Base-by-base conservation (phyloP, 2,888 invertebrate genomes). In the Cinara cedri region DNA sequence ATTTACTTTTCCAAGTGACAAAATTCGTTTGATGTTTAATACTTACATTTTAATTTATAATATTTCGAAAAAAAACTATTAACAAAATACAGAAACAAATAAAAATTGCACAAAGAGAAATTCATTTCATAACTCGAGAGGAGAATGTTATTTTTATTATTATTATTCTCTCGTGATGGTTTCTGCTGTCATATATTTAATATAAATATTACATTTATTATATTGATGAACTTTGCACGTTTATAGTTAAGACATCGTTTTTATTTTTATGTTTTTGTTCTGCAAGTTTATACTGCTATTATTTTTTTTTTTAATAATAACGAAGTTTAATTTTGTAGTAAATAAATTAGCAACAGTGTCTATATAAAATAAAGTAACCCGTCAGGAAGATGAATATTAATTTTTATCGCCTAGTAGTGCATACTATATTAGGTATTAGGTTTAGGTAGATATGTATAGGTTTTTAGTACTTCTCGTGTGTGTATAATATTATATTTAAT, bases 341-440 rank as follows among this genome's bases (percentile, higher is more conserved):
- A 66, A 49, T 66, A 66, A 16, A 66, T 66, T 66, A 34, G 16
- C 14, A 10, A 0, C 16, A 46, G 49, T 49, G 49, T 66, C 24
- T 66, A 66, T 49, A 24, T 24, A 66, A 66, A 66, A 16, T 49
- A 3, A 49, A 26, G 49, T 49, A 14, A 66, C 66, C 66, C 24
- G 49, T 66, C 66, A 26, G 49, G 26, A 49, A 24, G 44, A 24
- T 65, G 46, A 65, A 63, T 63, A 44, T 34, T 44, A 14, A 46
- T 66, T 49, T 66, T 66, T 66, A 66, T 66, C 24, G 21, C 49
- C 24, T 4, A 65, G 21, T 21, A 46, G 65, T 46, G 46, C 46
- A 46, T 14, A 2, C 13, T 11, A 4, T 19, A 13, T n/a, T 21
- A 46, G 8, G 13, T 57, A n/a, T n/a, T n/a, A n/a, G n/a, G n/a